These are phyloP conservation scores for Yponomeuta malinellus DNA, from an alignment of 2,888 invertebrate species.

Conservation along the genomic window DNA sequence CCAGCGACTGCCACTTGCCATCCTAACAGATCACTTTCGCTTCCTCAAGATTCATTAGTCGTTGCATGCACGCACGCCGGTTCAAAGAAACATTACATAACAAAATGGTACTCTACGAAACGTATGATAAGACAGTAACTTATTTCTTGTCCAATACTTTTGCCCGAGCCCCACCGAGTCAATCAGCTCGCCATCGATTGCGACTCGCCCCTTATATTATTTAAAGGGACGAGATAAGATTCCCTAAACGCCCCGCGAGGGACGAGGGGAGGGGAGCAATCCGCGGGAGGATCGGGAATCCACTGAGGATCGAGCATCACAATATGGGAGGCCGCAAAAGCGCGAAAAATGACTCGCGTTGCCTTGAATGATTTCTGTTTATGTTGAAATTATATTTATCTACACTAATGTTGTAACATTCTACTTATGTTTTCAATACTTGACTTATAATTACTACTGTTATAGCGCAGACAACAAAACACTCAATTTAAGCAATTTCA, in stretches of 20 bases:
- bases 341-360: not conserved
- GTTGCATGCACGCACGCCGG: too few relatives aligned
- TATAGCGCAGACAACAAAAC: too few relatives aligned
- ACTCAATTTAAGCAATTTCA: too few relatives aligned
- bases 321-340: not conserved
- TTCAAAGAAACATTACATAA: too few relatives aligned
- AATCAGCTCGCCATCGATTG: conserved; percentile 1
- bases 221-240: not conserved
- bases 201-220: not conserved
- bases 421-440: too few relatives aligned
- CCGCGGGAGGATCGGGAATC: not conserved
- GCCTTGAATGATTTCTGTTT: not conserved
- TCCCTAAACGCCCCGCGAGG: not conserved
- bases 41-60: too few relatives aligned
- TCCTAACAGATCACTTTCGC: too few relatives aligned
- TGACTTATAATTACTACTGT: too few relatives aligned
- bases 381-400: too few relatives aligned
- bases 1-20: too few relatives aligned
- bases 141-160: not conserved
- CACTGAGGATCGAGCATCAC: not conserved
- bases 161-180: not conserved
- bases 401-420: too few relatives aligned
- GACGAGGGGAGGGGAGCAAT: not conserved
- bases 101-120: too few relatives aligned
- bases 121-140: not conserved